Evolutionary conservation across 2,888 invertebrate species (phyloP).

Genomic region (Mythimna pallens): DNA sequence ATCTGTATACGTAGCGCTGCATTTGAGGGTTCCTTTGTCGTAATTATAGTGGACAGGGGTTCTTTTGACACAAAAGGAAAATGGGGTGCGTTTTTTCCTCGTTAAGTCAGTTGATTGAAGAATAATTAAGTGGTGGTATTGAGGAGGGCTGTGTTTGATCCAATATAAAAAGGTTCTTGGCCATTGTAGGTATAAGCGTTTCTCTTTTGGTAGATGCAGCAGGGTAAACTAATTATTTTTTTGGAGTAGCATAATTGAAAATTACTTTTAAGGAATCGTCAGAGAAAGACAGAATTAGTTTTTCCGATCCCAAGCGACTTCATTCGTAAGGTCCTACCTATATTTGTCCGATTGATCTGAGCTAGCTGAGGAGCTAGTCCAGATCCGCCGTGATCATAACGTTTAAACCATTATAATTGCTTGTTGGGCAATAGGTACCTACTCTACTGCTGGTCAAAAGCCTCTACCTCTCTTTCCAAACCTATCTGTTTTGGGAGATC

Average conservation of each 20-base stretch:
- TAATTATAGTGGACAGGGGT: conserved; percentile 51
- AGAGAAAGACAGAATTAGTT: background rate
- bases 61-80: conserved; percentile 38
- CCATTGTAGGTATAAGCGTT: background rate
- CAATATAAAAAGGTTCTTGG: conserved; percentile 13
- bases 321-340: too few species aligned
- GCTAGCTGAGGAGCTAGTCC: background rate
- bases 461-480: too few species aligned
- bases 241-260: background rate
- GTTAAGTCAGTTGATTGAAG: conserved; percentile 40
- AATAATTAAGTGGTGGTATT: conserved; percentile 48
- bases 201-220: background rate
- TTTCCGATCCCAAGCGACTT: background rate
- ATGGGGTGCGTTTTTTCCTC: conserved; percentile 39
- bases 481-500: too few species aligned
- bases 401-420: too few species aligned
- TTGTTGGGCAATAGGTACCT: too few species aligned
- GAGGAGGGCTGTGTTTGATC: conserved; percentile 26
- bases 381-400: too few species aligned
- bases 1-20: conserved; percentile 39
- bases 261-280: background rate
- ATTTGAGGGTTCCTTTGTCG: conserved; percentile 61
- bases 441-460: too few species aligned
- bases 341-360: background rate
- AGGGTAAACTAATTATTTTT: conserved; percentile 12